Evolutionary conservation across 2,113 vertebrate genomes (phyloP), one percentile per base, ranked within the genome.

Genomic region (Galemys pyrenaicus): DNA sequence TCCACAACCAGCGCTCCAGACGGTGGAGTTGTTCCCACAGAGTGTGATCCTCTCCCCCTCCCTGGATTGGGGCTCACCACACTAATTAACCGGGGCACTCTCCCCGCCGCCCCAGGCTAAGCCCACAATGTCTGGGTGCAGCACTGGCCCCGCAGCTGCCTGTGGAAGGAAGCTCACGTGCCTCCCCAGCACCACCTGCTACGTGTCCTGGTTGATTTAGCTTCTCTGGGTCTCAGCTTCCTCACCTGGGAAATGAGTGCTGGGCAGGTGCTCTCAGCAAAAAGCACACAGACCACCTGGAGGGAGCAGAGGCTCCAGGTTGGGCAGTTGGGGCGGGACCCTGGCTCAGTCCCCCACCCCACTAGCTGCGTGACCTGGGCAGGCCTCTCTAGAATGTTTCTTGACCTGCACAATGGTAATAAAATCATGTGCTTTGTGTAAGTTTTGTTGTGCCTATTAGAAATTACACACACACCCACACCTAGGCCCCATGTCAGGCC

Each of bases 1-100:
- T 12, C 49, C 60, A 35, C 7, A 1, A 39, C 0, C 49, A 12
- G 6, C 1, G 44, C 44, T 49, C 73, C 3, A 1, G 0, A 17
- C 65, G 32, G 62, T 41, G 1, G 30, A 16, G 44, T 13, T 35
- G 39, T 64, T 22, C 39, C 64, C 49, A 20, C 24, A 1, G 28
- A 58, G 46, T 1, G 0, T 4, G 28, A 41, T n/a, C 5, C 16
- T 15, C 9, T 13, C 9, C 1, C 32, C 2, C 44, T 77, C 32
- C 11, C 35, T 3, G 20, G 15, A 19, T 17, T 12, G 1, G 0
- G 1, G 54, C 74, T 8, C 6, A 10, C 10, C 7, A 64, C 22
- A 19, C n/a, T 37, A 44, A 39, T 12, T 16, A 74, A 73, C 39
- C 32, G 15, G 15, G 0, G 20, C 24, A 19, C 58, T 37, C 35